A percentile compares a stretch with the other conserved stretches of the same genome.
Conservation (phyloP, 1,140 invertebrate genomes). For the Pissodes strobi region DNA sequence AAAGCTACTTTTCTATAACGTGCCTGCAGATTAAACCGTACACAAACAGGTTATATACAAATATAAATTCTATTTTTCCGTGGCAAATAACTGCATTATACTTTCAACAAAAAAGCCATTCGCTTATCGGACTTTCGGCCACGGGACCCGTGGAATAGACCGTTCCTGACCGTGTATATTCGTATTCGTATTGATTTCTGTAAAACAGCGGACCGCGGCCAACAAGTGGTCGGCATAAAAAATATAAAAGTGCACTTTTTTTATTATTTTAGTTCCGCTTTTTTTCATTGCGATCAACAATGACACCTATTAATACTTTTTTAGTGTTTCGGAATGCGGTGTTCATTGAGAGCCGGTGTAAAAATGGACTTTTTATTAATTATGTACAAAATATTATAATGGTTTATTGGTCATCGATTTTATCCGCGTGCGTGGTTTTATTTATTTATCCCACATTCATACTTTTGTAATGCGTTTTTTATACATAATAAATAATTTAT, state of each 20-base stretch:
- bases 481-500: conserved; percentile 16
- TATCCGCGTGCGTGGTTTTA: conserved; percentile 13
- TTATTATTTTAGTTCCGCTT: conserved; percentile 28
- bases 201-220: conserved; percentile 28
- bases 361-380: conserved; percentile 46
- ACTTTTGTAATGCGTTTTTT: conserved; percentile 31
- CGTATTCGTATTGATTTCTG: conserved; percentile 14
- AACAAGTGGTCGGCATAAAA: conserved; percentile 49
- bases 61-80: conserved; percentile 20
- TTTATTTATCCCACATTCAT: conserved; percentile 33
- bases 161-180: not conserved
- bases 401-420: conserved; percentile 40
- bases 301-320: conserved; percentile 55
- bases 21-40: not conserved
- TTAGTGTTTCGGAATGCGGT: conserved; percentile 44
- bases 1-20: not conserved
- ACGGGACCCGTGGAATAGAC: conserved; percentile 12
- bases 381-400: conserved; percentile 41
- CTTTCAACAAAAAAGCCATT: conserved; percentile 26
- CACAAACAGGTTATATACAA: not conserved
- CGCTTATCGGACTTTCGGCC: conserved; percentile 24
- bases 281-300: conserved; percentile 50
- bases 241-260: conserved; percentile 46
- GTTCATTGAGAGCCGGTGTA: conserved; percentile 44
- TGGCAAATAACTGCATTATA: conserved; percentile 26